phyloP scores from a whole-genome alignment of 2,113 vertebrate species.

The Barnardius zonarius region DNA sequence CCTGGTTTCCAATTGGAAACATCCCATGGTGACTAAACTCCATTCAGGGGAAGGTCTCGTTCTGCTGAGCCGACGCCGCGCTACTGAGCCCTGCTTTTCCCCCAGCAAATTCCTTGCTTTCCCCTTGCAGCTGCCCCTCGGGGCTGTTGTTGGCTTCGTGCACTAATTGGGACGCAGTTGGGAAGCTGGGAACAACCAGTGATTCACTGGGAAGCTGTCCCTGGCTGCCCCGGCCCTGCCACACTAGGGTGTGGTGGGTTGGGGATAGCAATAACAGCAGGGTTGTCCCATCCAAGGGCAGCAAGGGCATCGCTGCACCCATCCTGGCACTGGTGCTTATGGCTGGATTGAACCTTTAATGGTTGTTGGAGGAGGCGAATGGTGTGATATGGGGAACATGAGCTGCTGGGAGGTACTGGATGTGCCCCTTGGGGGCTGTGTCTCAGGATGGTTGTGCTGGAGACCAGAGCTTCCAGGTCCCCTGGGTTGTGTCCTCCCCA shows the following conservation, averaged over 20 bases:
- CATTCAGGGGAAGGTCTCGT: neutral
- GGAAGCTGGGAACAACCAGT: neutral
- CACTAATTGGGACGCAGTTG: neutral
- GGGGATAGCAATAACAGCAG: neutral
- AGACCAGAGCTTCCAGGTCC: neutral
- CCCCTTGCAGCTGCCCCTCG: neutral
- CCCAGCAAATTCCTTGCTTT: neutral
- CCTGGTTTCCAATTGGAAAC: constrained; percentile 25
- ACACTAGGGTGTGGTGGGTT: neutral
- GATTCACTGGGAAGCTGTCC: neutral
- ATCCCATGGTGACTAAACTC: neutral
- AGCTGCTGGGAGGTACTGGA: neutral
- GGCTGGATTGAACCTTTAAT: neutral
- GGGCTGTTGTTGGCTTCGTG: neutral
- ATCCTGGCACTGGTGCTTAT: neutral
- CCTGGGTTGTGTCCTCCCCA: neutral
- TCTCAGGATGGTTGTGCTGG: neutral
- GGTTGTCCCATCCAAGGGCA: neutral
- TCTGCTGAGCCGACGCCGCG: neutral
- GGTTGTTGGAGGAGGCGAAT: neutral
- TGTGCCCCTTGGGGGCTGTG: neutral
- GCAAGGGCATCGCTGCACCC: neutral
- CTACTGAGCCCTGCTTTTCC: neutral
- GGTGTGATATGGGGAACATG: neutral
- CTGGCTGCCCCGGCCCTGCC: neutral